Percentiles rank a stretch among this genome's conserved stretches.
Evolutionary conservation across 2,797 vertebrate species (phyloP).

Genomic region (Notolabrus celidotus): DNA sequence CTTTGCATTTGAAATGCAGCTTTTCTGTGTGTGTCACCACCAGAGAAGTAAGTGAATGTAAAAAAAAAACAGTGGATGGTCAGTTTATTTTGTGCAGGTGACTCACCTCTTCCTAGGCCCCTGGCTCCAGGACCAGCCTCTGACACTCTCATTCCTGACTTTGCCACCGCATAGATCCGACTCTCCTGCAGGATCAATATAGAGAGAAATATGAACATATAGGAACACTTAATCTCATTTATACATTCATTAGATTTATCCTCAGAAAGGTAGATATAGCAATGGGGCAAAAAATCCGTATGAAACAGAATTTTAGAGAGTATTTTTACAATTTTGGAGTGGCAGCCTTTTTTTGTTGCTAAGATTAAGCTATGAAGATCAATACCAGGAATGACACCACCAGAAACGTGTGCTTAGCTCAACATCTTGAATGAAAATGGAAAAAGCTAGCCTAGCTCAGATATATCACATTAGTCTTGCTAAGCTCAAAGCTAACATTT

Average conservation of each 20-base stretch:
- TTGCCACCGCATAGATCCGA: conserved; percentile 94
- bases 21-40: too few relatives aligned
- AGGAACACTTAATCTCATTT: background rate
- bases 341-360: too few relatives aligned
- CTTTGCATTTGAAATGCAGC: background rate
- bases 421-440: too few relatives aligned
- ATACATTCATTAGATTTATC: background rate
- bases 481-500: too few relatives aligned
- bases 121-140: conserved; percentile 83
- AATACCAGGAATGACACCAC: too few relatives aligned
- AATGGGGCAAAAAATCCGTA: background rate
- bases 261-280: background rate
- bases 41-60: too few relatives aligned
- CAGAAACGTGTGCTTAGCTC: too few relatives aligned
- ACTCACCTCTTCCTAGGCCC: conserved; percentile 85
- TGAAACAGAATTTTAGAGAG: too few relatives aligned
- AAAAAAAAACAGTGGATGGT: background rate
- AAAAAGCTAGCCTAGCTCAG: too few relatives aligned
- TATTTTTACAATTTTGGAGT: too few relatives aligned
- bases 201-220: background rate
- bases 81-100: background rate
- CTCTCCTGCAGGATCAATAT: conserved; percentile 88
- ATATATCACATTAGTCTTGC: too few relatives aligned
- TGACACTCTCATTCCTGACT: conserved; percentile 93
- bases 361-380: too few relatives aligned